Evolutionary conservation across 2,797 vertebrate genomes (phyloP).

Genomic region (Crenuchus spilurus): DNA sequence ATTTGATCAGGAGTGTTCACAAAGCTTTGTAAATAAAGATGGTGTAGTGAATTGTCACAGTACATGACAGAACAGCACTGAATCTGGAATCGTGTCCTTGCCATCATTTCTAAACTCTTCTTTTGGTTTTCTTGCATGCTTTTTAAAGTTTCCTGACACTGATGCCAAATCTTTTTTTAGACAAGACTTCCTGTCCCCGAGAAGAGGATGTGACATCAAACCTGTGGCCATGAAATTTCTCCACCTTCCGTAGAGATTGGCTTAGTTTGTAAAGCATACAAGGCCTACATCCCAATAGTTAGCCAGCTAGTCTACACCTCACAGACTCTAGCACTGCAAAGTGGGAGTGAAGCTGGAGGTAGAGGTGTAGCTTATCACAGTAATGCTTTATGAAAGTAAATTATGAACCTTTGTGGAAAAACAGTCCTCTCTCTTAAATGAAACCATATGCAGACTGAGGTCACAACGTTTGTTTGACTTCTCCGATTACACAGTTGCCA

Average conservation of each 20-base stretch:
- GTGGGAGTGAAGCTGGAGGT: constrained; percentile 71
- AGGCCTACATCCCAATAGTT: neutral
- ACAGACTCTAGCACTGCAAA: neutral
- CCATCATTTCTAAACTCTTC: constrained; percentile 38
- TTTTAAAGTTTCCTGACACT: constrained; percentile 72
- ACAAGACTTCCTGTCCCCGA: constrained; percentile 71
- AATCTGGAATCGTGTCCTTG: neutral
- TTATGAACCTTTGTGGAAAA: constrained; percentile 77
- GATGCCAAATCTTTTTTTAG: constrained; percentile 76
- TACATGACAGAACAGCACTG: neutral
- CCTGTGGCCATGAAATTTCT: constrained; percentile 43
- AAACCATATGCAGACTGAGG: constrained; percentile 80
- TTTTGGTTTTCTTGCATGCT: constrained; percentile 54
- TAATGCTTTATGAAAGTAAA: constrained; percentile 83
- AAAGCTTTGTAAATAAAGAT: too few relatives aligned
- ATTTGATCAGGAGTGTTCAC: too few relatives aligned
- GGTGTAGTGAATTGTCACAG: neutral
- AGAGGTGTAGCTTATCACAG: constrained; percentile 79
- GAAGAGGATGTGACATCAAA: constrained; percentile 77
- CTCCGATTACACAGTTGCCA: constrained; percentile 81
- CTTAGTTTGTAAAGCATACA: neutral
- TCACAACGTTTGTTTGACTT: constrained; percentile 81
- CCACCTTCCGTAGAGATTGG: constrained; percentile 24
- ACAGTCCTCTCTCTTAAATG: constrained; percentile 71
- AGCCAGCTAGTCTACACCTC: neutral